phyloP scores from a whole-genome alignment of 2,888 invertebrate genomes.

The Himalopsyche kuldschensis region DNA sequence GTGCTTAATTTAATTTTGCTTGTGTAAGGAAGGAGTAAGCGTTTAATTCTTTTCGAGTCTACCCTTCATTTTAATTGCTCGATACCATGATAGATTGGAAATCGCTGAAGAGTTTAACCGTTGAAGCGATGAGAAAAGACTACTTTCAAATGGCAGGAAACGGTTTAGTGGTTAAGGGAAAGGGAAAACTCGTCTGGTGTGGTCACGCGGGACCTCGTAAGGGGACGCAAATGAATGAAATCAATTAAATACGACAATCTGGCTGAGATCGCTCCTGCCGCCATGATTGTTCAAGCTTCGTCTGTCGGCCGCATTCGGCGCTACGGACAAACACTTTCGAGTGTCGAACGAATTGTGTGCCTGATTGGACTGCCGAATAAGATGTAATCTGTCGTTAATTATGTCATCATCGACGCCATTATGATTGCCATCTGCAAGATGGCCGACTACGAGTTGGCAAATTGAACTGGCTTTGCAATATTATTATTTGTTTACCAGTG shows the following conservation, averaged over 20 bases:
- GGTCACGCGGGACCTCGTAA: conserved; percentile 24
- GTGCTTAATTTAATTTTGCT: no score
- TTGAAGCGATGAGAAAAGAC: neutral
- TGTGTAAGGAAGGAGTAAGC: no score
- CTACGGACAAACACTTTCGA: neutral
- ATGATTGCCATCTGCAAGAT: neutral
- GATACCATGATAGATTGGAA: neutral
- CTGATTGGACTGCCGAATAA: neutral
- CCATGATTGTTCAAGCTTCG: conserved; percentile 35
- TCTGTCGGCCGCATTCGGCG: neutral
- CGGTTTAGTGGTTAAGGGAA: neutral
- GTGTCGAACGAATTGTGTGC: neutral
- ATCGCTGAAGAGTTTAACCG: neutral
- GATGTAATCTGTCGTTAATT: neutral
- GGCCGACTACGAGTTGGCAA: neutral
- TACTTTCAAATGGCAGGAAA: neutral
- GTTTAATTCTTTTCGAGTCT: no score
- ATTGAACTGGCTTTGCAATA: no score
- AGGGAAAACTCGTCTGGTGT: conserved; percentile 23
- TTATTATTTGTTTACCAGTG: no score
- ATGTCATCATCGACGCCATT: neutral
- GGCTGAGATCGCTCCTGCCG: conserved; percentile 37
- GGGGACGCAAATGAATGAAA: conserved; percentile 38
- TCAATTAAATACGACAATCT: conserved; percentile 40
- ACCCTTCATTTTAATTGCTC: neutral